Evolutionary conservation across 2,113 vertebrate genomes (phyloP), one percentile per base, ranked within the genome.

Genomic region (Ranitomeya imitator): DNA sequence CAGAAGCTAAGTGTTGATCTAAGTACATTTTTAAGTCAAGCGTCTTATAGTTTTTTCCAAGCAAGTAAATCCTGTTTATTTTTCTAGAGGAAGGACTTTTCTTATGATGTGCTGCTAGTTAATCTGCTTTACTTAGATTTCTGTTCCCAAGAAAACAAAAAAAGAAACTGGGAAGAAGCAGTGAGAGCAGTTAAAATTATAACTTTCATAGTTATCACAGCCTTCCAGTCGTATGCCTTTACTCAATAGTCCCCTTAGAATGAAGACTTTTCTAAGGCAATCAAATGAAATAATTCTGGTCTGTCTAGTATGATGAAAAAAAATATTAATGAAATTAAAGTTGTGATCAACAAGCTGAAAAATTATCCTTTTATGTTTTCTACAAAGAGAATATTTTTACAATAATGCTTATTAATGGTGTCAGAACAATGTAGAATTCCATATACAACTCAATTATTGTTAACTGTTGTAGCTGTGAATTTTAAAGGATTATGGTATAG

Each of bases 21-120:
- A 92, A 90, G 37, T 90, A 54, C 55, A 12, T 0, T 57, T 76
- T 90, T 81, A 86, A 92, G 92, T 92, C 91, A 90, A 91, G 73
- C 85, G 92, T 91, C 89, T 91, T 91, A 88, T 85, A 89, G 90
- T 91, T 87, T 85, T 65, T 55, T 69, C 45, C 61, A 19, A 0
- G 6, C 26, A 19, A 69, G 61, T 85, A 85, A 92, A 91, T 90
- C 86, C 90, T 91, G 15, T 91, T 91, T 91, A 82, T 57, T 60
- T 45, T 87, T 86, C 63, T 91, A 90, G 90, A 89, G 4, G 61
- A 54, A 92, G 88, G 88, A 85, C 89, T 86, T 89, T 86, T 87
- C 90, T 71, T 0, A 90, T 90, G 79, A 57, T 61, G 76, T 76
- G 86, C 86, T 78, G 67, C 90, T 88, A 82, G 82, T 13, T 84